A percentile compares a stretch with the other conserved stretches of the same genome.
phyloP scores from a whole-genome alignment of 2,888 invertebrate species.

The Amblyjoppa fuscipennis region DNA sequence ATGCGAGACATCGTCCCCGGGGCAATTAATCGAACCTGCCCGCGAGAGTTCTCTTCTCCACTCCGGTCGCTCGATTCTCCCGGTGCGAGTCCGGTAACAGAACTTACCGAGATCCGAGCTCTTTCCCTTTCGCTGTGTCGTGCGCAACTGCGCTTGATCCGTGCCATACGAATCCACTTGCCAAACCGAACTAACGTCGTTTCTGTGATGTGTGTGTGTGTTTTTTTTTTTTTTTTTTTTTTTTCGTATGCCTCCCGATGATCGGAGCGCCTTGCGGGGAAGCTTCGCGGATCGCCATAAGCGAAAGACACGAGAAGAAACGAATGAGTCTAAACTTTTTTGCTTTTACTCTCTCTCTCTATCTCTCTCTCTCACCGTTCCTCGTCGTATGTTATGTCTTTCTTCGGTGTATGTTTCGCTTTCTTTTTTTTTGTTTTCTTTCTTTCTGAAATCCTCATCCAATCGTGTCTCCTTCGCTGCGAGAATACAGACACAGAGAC shows the following conservation, averaged over 20 bases:
- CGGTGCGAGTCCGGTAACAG: slow-evolving; percentile 24
- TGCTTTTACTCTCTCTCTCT: background rate
- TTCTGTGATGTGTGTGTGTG: background rate
- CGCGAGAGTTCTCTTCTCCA: slow-evolving; percentile 6
- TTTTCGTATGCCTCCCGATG: slow-evolving; percentile 1
- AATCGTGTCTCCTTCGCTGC: background rate
- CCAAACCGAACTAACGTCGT: slow-evolving; percentile 36
- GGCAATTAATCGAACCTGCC: slow-evolving; percentile 59
- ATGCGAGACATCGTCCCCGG: slow-evolving; percentile 55
- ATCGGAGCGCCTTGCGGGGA: slow-evolving; percentile 18
- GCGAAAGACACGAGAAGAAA: slow-evolving; percentile 28
- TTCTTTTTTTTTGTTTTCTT: slow-evolving; percentile 4
- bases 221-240: background rate
- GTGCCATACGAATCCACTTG: slow-evolving; percentile 34
- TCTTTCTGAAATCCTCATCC: background rate
- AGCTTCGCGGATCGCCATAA: slow-evolving; percentile 41
- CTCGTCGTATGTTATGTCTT: slow-evolving; percentile 12
- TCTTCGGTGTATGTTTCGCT: slow-evolving; percentile 13
- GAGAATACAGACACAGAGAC: background rate
- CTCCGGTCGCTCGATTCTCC: slow-evolving; percentile 48
- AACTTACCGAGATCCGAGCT: slow-evolving; percentile 1
- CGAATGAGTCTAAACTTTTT: slow-evolving; percentile 40
- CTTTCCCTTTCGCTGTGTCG: slow-evolving; percentile 20
- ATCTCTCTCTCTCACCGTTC: background rate
- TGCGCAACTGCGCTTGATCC: background rate